Evolutionary conservation across 2,113 vertebrate genomes (phyloP).

Genomic region (Bombycilla garrulus): DNA sequence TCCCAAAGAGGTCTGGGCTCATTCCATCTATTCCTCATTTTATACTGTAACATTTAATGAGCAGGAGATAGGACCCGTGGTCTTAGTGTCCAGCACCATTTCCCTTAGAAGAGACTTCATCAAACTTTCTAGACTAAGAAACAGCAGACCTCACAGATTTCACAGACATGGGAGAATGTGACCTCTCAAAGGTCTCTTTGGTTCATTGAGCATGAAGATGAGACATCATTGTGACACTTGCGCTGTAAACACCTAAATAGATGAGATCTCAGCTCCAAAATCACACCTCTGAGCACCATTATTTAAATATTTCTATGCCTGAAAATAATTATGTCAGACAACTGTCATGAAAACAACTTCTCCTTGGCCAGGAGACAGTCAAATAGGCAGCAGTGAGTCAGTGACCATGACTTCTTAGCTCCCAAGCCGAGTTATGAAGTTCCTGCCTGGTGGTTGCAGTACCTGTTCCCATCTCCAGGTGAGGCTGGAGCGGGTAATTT

Average conservation of each 20-base stretch:
- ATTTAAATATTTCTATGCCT: constrained; percentile 14
- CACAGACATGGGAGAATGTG: not conserved
- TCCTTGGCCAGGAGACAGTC: not conserved
- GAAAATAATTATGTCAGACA: constrained; percentile 12
- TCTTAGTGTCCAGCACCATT: not conserved
- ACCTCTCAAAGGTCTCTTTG: not conserved
- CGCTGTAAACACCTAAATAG: not conserved
- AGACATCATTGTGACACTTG: not conserved
- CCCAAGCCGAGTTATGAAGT: not conserved
- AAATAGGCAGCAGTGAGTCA: not conserved
- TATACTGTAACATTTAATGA: not conserved
- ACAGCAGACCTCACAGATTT: not conserved
- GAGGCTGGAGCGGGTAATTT: not conserved
- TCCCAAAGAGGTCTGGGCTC: not conserved
- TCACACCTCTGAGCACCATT: not conserved
- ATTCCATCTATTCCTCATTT: not conserved
- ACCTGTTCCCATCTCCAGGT: not conserved
- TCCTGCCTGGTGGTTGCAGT: not conserved
- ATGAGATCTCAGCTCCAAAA: not conserved
- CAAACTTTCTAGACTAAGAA: not conserved
- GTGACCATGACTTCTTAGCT: not conserved
- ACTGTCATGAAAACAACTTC: not conserved
- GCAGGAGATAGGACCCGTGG: not conserved
- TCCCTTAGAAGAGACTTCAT: not conserved
- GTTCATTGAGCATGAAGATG: not conserved